Percentiles rank a stretch among this genome's conserved stretches.
Conservation (phyloP, 2,888 invertebrate species). For the Cerceris rybyensis region DNA sequence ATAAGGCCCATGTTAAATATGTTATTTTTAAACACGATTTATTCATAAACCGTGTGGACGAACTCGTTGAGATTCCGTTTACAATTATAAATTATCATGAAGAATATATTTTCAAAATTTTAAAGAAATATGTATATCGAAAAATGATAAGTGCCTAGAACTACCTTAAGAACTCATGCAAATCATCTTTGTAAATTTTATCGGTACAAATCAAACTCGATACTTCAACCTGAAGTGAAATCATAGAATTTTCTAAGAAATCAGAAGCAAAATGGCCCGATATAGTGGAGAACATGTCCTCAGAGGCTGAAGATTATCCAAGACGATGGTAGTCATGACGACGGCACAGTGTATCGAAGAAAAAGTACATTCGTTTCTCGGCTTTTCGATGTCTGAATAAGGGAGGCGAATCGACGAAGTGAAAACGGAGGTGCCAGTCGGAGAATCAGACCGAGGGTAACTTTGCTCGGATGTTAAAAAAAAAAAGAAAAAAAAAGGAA, state of each 20-base stretch:
- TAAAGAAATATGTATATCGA: no score
- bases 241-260: slow-evolving; percentile 9
- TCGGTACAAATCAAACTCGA: no score
- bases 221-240: no score
- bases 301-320: slow-evolving; percentile 65
- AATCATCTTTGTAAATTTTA: no score
- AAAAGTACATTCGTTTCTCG: slow-evolving; percentile 59
- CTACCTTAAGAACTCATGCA: no score
- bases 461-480: slow-evolving; percentile 27
- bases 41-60: no score
- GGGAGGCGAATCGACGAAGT: slow-evolving; percentile 37
- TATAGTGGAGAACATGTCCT: slow-evolving; percentile 49
- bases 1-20: no score
- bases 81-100: no score
- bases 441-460: slow-evolving; percentile 27
- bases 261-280: slow-evolving; percentile 48
- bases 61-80: no score
- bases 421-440: slow-evolving; percentile 15
- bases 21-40: no score
- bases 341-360: slow-evolving; percentile 73
- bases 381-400: slow-evolving; percentile 49
- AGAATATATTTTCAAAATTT: no score
- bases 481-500: slow-evolving; percentile 21
- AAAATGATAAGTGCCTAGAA: no score
- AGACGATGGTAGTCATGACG: slow-evolving; percentile 69